Evolutionary conservation across 2,888 invertebrate genomes (phyloP), one percentile per base, ranked within the genome.

Genomic region (Gymnoscelis rufifasciata): DNA sequence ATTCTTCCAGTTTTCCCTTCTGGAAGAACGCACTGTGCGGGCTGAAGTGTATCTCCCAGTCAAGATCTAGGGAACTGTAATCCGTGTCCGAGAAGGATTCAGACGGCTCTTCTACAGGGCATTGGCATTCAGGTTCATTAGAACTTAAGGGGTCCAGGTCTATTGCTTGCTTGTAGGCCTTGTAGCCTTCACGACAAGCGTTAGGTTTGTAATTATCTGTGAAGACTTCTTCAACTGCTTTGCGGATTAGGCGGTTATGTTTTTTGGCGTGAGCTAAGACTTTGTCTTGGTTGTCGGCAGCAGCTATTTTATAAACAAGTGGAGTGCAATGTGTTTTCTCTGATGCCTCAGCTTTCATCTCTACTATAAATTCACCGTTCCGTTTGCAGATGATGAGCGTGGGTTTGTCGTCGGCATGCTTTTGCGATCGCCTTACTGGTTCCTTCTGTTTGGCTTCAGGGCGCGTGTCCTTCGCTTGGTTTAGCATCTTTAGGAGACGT

Each of bases 1-100:
- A 5, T 38, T 26, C 14, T 7, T n/a, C n/a, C n/a, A n/a, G n/a
- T n/a, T 29, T 38, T 27, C 14, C 27, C 23, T 30, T 10, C 8
- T 41, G 28, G 8, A 40, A 30, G 12, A 33, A 38, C 38, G 65
- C 61, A 49, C 55, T 66, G 0, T 84, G 83, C 7, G 83, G 83
- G 1, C 83, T 74, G 49, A 82, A 87, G 42, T 81, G 78, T 39
- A 87, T 68, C 54, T 84, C 84, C 84, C 84, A 87, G 49, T 87
- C 78, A 1, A 81, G 55, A 43, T 78, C 80, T 27, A 81, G 59
- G 0, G 82, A 83, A 43, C 73, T 74, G 33, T 67, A 70, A n/a
- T 71, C 68, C 1, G 82, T 74, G 31, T 60, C 68, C 1, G 71
- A 73, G 51, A 66, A 76, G 43, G 64, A 68, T 1, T 60, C 57